phyloP scores from a whole-genome alignment of 1,140 invertebrate species.

The Drosophila nasuta region DNA sequence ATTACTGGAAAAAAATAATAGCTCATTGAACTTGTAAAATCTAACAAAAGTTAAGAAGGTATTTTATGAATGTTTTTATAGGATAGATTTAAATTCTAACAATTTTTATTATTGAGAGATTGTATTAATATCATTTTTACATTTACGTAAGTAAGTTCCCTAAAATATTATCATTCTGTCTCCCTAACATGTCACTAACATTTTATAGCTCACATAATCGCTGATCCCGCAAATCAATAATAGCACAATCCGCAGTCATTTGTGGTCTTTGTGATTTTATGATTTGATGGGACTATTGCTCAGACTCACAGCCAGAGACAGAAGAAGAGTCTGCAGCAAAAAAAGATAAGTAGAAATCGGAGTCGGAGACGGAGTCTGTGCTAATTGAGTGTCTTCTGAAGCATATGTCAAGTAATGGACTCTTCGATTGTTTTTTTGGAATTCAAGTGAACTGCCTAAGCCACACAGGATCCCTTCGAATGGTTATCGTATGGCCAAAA shows the following conservation, averaged over 20 bases:
- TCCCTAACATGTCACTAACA: no score
- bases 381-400: constrained; percentile 42
- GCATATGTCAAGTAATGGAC: constrained; percentile 38
- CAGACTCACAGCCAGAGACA: no score
- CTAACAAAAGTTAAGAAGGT: no score
- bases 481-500: constrained; percentile 5
- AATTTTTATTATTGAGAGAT: no score
- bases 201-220: not conserved
- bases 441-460: constrained; percentile 35
- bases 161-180: no score
- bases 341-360: not conserved
- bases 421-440: constrained; percentile 31
- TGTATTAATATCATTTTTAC: no score
- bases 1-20: no score
- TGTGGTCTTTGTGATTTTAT: constrained; percentile 4
- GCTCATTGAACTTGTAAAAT: no score
- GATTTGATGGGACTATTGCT: not conserved
- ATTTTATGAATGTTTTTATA: no score
- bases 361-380: not conserved
- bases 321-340: not conserved
- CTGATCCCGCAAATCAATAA: not conserved
- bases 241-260: not conserved
- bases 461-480: constrained; percentile 33
- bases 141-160: no score
- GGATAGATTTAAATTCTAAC: no score